These are phyloP conservation scores for Cyphomyrmex costatus DNA, from an alignment of 1,140 invertebrate genomes.

Conservation along the genomic window DNA sequence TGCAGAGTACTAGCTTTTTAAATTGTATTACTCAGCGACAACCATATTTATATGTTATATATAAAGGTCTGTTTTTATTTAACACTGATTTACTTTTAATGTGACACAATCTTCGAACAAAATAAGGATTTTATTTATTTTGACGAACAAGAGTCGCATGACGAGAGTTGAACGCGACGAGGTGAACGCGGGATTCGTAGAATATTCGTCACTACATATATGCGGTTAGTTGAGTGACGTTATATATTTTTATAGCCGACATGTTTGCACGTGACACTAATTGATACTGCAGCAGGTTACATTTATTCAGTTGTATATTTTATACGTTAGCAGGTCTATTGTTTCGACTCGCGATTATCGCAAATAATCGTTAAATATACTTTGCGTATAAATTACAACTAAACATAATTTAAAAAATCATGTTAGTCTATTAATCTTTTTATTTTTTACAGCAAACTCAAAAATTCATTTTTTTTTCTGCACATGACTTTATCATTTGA, in stretches of 20 bases:
- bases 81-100: not conserved
- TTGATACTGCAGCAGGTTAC: slow-evolving; percentile 45
- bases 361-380: slow-evolving; percentile 29
- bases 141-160: too few species aligned
- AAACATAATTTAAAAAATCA: not conserved
- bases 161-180: not conserved
- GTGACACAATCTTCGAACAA: not conserved
- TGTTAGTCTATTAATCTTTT: slow-evolving; percentile 1
- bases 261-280: slow-evolving; percentile 41
- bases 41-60: not conserved
- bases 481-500: not conserved
- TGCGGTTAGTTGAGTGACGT: not conserved
- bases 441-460: not conserved
- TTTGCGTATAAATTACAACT: slow-evolving; percentile 4
- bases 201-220: not conserved
- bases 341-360: slow-evolving; percentile 15
- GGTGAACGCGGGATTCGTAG: not conserved
- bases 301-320: slow-evolving; percentile 35
- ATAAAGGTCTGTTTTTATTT: not conserved
- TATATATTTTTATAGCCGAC: slow-evolving; percentile 41
- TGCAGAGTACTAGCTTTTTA: not conserved
- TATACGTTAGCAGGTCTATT: slow-evolving; percentile 3
- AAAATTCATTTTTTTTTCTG: not conserved
- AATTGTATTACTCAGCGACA: too few species aligned
- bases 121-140: not conserved